phyloP scores from a whole-genome alignment of 1,140 invertebrate genomes.

The Aphaenogaster ashmeadi region DNA sequence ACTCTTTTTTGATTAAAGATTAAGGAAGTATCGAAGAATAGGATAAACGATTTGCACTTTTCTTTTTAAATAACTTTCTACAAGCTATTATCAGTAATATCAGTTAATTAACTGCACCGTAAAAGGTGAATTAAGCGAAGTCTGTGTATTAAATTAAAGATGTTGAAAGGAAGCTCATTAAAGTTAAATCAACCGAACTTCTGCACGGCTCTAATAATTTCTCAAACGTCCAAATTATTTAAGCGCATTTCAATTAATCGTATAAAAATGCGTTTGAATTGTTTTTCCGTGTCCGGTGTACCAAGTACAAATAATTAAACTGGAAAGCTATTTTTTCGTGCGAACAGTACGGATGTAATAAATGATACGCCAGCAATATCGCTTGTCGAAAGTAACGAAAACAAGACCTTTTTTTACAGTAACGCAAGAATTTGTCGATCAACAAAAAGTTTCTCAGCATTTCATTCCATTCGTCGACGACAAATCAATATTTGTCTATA shows the following conservation, averaged over 20 bases:
- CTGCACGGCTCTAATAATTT: background rate
- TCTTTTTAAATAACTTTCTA: background rate
- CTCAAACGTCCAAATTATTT: background rate
- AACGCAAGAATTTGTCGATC: background rate
- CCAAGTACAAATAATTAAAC: background rate
- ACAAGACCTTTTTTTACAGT: background rate
- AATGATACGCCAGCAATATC: too few relatives aligned
- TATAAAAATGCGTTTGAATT: background rate
- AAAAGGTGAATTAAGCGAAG: background rate
- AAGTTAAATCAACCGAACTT: conserved; percentile 16
- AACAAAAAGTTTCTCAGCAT: background rate
- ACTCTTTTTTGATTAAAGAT: background rate
- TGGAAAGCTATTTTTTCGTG: background rate
- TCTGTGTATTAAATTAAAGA: background rate
- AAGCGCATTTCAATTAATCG: background rate
- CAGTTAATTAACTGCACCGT: background rate
- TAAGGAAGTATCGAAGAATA: background rate
- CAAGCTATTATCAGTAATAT: background rate
- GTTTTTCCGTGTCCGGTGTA: background rate
- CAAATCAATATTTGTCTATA: conserved; percentile 35
- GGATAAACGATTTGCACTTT: background rate
- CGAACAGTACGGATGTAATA: too few relatives aligned
- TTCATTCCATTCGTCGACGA: background rate
- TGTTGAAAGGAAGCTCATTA: background rate
- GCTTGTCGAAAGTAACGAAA: background rate